A percentile compares a stretch with the other conserved stretches of the same genome.
Evolutionary conservation across 2,888 invertebrate species (phyloP).

Genomic region (Hydroisotoma schaefferi): DNA sequence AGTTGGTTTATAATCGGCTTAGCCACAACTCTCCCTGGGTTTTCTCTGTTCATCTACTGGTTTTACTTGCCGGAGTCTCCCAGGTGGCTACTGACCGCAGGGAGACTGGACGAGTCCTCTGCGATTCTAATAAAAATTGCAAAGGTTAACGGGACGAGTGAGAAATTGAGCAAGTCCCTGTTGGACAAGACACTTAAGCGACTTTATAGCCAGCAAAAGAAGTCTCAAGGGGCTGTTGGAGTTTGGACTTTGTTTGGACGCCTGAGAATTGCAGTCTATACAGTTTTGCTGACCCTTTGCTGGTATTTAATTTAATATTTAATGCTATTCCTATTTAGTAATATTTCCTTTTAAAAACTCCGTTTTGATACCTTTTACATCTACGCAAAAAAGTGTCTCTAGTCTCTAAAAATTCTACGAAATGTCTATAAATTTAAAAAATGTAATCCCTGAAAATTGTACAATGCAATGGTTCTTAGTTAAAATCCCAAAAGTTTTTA

Average conservation of each 20-base stretch:
- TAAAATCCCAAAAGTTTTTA: too few relatives aligned
- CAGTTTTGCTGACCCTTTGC: constrained; percentile 38
- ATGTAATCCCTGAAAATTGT: too few relatives aligned
- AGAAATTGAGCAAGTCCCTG: constrained; percentile 22
- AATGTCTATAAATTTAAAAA: too few relatives aligned
- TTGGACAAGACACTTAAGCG: constrained; percentile 23
- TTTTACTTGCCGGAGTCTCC: constrained; percentile 40
- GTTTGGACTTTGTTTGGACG: constrained; percentile 45
- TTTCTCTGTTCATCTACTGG: constrained; percentile 32
- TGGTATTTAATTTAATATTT: constrained; percentile 26
- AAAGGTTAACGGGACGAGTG: constrained; percentile 26
- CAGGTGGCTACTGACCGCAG: constrained; percentile 38
- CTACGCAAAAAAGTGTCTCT: too few relatives aligned
- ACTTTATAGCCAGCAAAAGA: constrained; percentile 4
- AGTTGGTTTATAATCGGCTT: constrained; percentile 39
- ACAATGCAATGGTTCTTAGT: too few relatives aligned
- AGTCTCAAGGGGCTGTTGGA: constrained; percentile 12
- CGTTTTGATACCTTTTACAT: too few relatives aligned
- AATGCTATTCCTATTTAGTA: too few relatives aligned
- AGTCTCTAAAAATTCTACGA: too few relatives aligned
- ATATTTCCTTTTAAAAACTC: too few relatives aligned
- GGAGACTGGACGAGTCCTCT: constrained; percentile 36
- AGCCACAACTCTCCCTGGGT: constrained; percentile 34
- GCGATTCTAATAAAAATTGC: constrained; percentile 35
- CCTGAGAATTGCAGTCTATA: constrained; percentile 40